phyloP scores from a whole-genome alignment of 2,797 vertebrate species.

The Coccyzus lansbergi region DNA sequence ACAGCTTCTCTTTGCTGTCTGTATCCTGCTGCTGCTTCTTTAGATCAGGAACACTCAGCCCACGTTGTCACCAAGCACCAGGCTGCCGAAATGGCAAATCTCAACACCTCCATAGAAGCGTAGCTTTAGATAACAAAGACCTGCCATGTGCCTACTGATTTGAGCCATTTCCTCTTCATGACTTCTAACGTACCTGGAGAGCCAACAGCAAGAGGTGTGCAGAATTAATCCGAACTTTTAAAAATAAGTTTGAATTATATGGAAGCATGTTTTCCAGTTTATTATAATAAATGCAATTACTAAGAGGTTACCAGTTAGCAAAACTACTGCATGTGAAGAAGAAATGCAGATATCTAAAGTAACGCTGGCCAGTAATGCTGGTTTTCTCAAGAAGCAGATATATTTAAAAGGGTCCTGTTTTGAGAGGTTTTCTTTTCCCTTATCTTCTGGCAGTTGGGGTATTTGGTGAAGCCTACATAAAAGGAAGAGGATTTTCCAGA shows the following conservation, averaged over 20 bases:
- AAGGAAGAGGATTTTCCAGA: conserved; percentile 64
- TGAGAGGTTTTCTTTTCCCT: conserved; percentile 51
- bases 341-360: conserved; percentile 70
- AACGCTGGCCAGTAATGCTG: conserved; percentile 72
- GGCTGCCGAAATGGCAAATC: background rate
- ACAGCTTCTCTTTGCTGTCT: conserved; percentile 35
- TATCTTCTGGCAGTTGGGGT: conserved; percentile 69
- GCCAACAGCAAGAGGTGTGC: conserved; percentile 16
- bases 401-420: conserved; percentile 57
- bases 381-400: conserved; percentile 71
- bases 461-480: conserved; percentile 74
- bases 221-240: conserved; percentile 50
- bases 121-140: conserved; percentile 7
- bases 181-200: conserved; percentile 29
- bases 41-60: background rate
- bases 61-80: background rate
- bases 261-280: conserved; percentile 54
- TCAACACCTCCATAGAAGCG: background rate
- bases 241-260: conserved; percentile 60
- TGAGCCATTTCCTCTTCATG: conserved; percentile 34
- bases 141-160: background rate
- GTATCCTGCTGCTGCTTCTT: conserved; percentile 36
- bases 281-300: conserved; percentile 70
- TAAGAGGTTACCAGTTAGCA: conserved; percentile 75
- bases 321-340: conserved; percentile 72